Conservation (phyloP, 2,797 vertebrate genomes). For the Sitta carolinensis region DNA sequence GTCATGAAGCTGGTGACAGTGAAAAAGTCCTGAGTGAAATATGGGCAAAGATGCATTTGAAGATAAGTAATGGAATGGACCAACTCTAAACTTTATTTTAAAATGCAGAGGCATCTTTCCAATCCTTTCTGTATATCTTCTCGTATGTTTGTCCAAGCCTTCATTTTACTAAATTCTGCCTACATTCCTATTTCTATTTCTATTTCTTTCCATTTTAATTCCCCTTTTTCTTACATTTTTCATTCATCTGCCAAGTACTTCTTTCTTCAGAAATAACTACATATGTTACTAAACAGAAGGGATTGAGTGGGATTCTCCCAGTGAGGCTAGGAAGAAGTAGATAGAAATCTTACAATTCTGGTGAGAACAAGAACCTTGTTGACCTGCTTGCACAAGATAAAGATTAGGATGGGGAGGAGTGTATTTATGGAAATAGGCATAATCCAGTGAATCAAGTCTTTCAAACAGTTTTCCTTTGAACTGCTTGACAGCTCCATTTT, state of each 20-base stretch:
- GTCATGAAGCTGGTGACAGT: not conserved
- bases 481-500: slow-evolving; percentile 31
- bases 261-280: not conserved
- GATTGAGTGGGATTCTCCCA: not conserved
- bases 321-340: not conserved
- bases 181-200: not conserved
- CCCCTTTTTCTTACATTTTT: not conserved
- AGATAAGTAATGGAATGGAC: not conserved
- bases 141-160: not conserved
- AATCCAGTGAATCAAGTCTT: slow-evolving; percentile 43
- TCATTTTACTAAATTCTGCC: not conserved
- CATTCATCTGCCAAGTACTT: not conserved
- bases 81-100: not conserved
- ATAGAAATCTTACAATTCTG: slow-evolving; percentile 1
- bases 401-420: not conserved
- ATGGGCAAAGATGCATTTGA: not conserved
- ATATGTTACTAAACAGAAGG: not conserved
- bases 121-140: not conserved
- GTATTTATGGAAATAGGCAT: slow-evolving; percentile 22
- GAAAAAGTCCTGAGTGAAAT: not conserved
- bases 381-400: slow-evolving; percentile 56
- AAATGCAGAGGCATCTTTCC: not conserved
- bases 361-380: slow-evolving; percentile 26
- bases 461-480: slow-evolving; percentile 13
- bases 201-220: not conserved